phyloP scores from a whole-genome alignment of 2,113 vertebrate species.

The Enhydra lutris region DNA sequence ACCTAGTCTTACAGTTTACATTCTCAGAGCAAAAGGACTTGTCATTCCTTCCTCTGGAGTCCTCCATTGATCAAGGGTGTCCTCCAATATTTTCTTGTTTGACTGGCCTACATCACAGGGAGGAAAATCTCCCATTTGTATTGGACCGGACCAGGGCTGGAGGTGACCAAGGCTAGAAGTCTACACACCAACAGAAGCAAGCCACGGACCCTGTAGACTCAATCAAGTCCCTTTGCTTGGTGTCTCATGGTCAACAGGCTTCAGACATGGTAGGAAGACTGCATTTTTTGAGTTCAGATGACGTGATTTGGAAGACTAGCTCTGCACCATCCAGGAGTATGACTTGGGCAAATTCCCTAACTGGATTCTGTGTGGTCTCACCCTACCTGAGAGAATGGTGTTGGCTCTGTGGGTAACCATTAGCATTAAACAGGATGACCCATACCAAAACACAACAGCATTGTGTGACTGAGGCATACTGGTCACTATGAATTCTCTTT shows the following conservation, averaged over 20 bases:
- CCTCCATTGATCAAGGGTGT: background rate
- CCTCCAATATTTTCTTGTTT: background rate
- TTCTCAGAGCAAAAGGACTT: background rate
- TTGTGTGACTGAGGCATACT: background rate
- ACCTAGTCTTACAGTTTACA: background rate
- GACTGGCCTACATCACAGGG: background rate
- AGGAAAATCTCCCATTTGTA: background rate
- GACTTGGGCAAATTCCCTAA: background rate
- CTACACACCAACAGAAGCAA: background rate
- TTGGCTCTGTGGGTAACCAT: background rate
- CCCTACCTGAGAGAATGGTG: background rate
- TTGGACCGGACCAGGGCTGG: background rate
- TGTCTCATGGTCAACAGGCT: background rate
- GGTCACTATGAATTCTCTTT: background rate
- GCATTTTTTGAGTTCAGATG: background rate
- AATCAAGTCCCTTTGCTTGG: rapidly evolving
- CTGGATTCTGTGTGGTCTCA: no score
- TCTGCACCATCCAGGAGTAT: background rate
- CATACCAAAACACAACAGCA: background rate
- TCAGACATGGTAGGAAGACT: background rate
- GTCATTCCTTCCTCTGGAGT: background rate
- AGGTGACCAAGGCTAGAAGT: background rate
- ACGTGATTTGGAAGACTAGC: background rate
- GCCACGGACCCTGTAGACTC: rapidly evolving
- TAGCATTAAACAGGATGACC: no score